Percentiles rank a stretch among this genome's conserved stretches.
Evolutionary conservation across 53 echinoderm and acorn worm species (phyloP).

Genomic region (Glandiceps talaboti): DNA sequence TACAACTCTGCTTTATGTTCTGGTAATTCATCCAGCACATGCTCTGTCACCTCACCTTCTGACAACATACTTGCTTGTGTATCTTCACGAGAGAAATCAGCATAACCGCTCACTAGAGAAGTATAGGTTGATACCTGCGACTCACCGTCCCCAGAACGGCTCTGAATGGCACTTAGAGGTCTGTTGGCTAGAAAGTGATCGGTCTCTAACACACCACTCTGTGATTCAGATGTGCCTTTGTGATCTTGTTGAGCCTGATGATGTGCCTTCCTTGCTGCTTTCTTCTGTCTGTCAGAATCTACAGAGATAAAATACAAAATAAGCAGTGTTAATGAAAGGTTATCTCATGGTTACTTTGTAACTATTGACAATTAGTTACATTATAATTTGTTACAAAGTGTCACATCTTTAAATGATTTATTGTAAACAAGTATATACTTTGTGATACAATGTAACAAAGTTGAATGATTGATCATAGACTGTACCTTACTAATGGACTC

Average conservation of each 20-base stretch:
- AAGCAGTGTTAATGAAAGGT: too few relatives aligned
- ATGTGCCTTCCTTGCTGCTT: constrained; percentile 11
- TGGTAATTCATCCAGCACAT: constrained; percentile 29
- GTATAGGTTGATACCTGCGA: constrained; percentile 2
- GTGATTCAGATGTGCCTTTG: constrained; percentile 10
- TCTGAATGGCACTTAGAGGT: constrained; percentile 18
- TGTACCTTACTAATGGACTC: too few relatives aligned
- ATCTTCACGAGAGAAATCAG: constrained; percentile 17
- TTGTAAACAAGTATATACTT: too few relatives aligned
- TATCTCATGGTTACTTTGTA: too few relatives aligned
- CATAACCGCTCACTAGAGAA: not conserved
- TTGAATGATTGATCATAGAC: too few relatives aligned
- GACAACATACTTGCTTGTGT: constrained; percentile 11
- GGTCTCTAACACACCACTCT: not conserved
- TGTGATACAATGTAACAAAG: too few relatives aligned
- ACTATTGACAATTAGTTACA: too few relatives aligned
- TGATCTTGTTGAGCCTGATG: constrained; percentile 7
- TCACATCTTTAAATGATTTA: too few relatives aligned
- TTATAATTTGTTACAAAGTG: too few relatives aligned
- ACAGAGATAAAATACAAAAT: not conserved
- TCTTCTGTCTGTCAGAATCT: constrained; percentile 19
- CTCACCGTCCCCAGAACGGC: constrained; percentile 11
- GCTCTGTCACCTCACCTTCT: constrained; percentile 13
- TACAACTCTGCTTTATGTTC: constrained; percentile 60
- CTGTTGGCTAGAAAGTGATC: not conserved